A percentile compares a stretch with the other conserved stretches of the same genome.
phyloP scores from a whole-genome alignment of 1,140 invertebrate genomes.

The Temnothorax nylanderi region DNA sequence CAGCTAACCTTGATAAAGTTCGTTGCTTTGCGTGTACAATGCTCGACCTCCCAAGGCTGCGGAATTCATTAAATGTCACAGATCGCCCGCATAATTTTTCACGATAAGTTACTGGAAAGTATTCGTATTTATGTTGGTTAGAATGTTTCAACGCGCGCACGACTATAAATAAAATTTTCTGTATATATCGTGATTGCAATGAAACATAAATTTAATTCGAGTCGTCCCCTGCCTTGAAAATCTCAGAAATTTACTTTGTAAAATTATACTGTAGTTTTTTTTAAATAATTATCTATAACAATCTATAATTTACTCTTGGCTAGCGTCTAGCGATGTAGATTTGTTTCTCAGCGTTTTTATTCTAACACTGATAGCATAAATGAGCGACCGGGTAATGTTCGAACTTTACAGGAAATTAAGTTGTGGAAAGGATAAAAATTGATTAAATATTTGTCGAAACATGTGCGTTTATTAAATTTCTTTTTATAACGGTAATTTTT shows the following conservation, averaged over 20 bases:
- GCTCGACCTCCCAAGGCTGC: constrained; percentile 68
- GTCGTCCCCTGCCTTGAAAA: neutral
- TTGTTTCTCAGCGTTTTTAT: neutral
- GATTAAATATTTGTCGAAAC: constrained; percentile 29
- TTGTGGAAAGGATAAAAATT: constrained; percentile 28
- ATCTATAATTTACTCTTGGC: constrained; percentile 11
- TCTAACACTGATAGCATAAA: neutral
- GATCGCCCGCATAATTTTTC: constrained; percentile 57
- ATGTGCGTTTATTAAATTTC: constrained; percentile 21
- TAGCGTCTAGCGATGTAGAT: neutral
- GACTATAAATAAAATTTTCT: constrained; percentile 24
- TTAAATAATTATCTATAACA: neutral
- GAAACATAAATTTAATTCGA: neutral
- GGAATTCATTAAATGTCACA: constrained; percentile 63
- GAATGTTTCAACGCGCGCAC: neutral
- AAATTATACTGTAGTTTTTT: constrained; percentile 13
- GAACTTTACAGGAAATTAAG: neutral
- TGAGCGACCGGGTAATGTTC: neutral
- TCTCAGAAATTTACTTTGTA: neutral
- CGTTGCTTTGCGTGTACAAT: constrained; percentile 67
- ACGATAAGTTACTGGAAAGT: constrained; percentile 16
- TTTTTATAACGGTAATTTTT: neutral
- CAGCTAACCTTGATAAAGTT: constrained; percentile 68
- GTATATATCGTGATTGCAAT: neutral
- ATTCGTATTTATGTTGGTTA: neutral